Percentiles rank a stretch among this genome's conserved stretches.
These are phyloP conservation scores for Vimba vimba DNA, from an alignment of 2,113 vertebrate species.

Conservation along the genomic window DNA sequence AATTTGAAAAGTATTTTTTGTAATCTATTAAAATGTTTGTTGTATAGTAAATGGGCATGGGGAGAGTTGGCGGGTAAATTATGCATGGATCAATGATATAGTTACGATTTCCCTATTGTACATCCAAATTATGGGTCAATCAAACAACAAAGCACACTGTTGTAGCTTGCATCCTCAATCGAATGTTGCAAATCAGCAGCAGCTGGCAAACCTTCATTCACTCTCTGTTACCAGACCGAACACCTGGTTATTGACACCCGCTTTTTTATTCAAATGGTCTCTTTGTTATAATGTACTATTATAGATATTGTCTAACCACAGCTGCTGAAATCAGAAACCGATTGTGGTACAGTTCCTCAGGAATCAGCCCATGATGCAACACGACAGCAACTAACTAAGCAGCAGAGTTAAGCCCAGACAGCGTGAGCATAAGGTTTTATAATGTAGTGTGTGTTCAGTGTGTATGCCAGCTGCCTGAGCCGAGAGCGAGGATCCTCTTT, in stretches of 20 bases:
- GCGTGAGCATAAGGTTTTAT: not conserved
- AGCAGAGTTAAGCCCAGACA: not conserved
- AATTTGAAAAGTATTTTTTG: no score
- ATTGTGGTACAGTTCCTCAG: not conserved
- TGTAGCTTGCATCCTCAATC: not conserved
- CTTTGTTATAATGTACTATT: not conserved
- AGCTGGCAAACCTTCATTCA: not conserved
- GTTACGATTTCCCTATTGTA: not conserved
- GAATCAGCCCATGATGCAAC: slow-evolving; percentile 17
- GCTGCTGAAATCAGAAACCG: not conserved
- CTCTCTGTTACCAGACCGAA: not conserved
- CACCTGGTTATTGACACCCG: not conserved
- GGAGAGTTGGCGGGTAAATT: not conserved
- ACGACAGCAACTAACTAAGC: not conserved
- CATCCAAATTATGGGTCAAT: not conserved
- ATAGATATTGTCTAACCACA: not conserved
- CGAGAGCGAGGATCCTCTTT: not conserved
- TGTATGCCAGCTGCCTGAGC: not conserved
- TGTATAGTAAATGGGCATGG: not conserved
- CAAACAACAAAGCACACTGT: not conserved
- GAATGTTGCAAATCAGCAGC: not conserved
- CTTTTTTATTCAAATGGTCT: not conserved
- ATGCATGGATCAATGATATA: not conserved
- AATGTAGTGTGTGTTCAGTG: not conserved
- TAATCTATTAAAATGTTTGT: not conserved